Conservation (phyloP, 1,140 invertebrate species). For the Rhagoletis zephyria region DNA sequence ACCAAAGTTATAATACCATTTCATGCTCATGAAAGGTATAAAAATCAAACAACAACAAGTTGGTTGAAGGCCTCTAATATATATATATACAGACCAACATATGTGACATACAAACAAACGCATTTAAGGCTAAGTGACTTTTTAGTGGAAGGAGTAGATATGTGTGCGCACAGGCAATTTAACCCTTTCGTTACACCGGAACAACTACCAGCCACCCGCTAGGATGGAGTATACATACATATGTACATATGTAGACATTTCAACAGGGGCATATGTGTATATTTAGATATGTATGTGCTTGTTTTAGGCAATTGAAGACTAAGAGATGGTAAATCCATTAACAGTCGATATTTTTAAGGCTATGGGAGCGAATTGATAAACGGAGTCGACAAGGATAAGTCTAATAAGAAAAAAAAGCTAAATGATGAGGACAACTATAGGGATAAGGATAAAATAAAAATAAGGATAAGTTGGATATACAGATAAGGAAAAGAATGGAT, state of each 20-base stretch:
- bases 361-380: too few species aligned
- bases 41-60: constrained; percentile 20
- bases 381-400: too few species aligned
- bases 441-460: too few species aligned
- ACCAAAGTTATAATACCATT: too few species aligned
- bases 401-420: too few species aligned
- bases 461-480: too few species aligned
- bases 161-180: constrained; percentile 16
- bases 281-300: background rate
- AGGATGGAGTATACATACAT: background rate
- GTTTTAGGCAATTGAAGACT: background rate
- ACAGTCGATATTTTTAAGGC: background rate
- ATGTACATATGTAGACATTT: background rate
- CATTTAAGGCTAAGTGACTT: background rate
- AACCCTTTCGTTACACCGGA: constrained; percentile 42
- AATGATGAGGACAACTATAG: too few species aligned
- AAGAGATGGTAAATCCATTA: background rate
- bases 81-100: background rate
- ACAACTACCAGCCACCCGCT: background rate
- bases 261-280: background rate
- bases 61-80: background rate
- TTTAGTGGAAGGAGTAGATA: background rate
- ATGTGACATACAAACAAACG: background rate
- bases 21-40: too few species aligned
- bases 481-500: too few species aligned